These are phyloP conservation scores for Lithophane socia DNA, from an alignment of 2,888 invertebrate species.

Conservation along the genomic window DNA sequence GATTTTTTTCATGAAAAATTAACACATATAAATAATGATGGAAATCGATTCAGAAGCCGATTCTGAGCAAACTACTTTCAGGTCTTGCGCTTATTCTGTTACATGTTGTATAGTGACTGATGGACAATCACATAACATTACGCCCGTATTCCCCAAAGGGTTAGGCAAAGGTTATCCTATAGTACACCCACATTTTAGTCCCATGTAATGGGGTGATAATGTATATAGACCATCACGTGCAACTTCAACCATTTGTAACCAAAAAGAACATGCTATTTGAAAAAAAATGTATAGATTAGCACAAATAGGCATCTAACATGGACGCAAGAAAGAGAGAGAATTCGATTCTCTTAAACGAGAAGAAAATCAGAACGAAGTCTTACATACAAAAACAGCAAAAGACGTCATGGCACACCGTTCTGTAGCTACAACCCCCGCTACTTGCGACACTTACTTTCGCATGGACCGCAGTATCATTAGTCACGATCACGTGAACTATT, in stretches of 20 bases:
- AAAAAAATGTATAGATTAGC: not conserved
- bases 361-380: not conserved
- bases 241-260: not conserved
- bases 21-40: no score
- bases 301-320: not conserved
- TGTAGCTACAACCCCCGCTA: conserved; percentile 7
- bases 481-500: conserved; percentile 54
- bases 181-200: no score
- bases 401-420: not conserved
- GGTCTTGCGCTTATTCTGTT: no score
- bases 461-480: conserved; percentile 35
- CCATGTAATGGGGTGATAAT: not conserved
- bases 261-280: no score
- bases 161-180: no score
- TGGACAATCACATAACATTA: not conserved
- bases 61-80: no score
- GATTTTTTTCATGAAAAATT: no score
- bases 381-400: not conserved
- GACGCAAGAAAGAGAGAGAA: not conserved
- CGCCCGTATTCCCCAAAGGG: no score
- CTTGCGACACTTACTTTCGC: conserved; percentile 25
- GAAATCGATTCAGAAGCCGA: no score
- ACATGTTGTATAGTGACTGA: not conserved
- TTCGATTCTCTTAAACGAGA: not conserved
- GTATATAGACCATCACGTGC: not conserved